Conservation (phyloP, 2,888 invertebrate genomes). For the Stegophylla sp. region DNA sequence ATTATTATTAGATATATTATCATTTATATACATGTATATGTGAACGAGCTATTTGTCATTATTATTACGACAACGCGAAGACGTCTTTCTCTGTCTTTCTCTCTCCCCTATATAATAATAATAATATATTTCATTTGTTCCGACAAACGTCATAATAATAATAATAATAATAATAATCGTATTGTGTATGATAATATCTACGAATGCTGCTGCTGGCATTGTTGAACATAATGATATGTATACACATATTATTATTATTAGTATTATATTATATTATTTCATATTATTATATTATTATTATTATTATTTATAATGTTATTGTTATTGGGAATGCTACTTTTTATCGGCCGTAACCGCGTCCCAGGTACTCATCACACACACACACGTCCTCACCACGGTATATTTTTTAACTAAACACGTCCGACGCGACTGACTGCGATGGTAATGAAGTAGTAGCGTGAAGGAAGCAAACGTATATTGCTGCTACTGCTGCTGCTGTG, state of each 20-base stretch:
- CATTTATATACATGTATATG: constrained; percentile 38
- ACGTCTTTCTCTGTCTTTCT: constrained; percentile 11
- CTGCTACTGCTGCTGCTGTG: neutral
- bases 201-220: constrained; percentile 17
- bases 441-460: neutral
- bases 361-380: neutral
- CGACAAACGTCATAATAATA: constrained; percentile 55
- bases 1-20: constrained; percentile 39
- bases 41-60: constrained; percentile 58
- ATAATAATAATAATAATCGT: constrained; percentile 30
- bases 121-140: constrained; percentile 53
- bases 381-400: neutral
- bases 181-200: constrained; percentile 52
- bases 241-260: constrained; percentile 41
- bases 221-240: constrained; percentile 57
- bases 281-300: too few species aligned
- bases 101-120: too few species aligned
- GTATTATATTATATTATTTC: constrained; percentile 36
- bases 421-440: neutral
- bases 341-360: constrained; percentile 32
- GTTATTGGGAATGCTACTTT: constrained; percentile 32
- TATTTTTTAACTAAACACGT: neutral
- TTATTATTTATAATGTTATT: constrained; percentile 10
- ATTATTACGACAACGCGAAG: constrained; percentile 47
- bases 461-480: neutral